Conservation (phyloP, 2,113 vertebrate species). For the Macaca mulatta region DNA sequence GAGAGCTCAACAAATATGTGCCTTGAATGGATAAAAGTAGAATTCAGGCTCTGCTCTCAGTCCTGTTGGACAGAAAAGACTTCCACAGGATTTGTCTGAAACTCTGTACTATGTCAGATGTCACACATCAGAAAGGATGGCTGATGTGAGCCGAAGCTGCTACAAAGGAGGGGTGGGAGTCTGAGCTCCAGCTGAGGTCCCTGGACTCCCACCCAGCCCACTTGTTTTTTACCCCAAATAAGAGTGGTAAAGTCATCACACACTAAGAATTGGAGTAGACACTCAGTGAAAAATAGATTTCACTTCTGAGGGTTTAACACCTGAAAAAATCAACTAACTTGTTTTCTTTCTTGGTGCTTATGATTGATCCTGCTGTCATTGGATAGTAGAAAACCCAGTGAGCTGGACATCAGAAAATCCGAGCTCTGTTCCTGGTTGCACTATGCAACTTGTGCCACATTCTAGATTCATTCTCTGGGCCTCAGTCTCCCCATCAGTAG, state of each 20-base stretch:
- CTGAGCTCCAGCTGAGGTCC: not conserved
- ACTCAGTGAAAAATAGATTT: not conserved
- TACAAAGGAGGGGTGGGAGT: not conserved
- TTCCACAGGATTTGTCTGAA: not conserved
- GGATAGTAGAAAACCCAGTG: not conserved
- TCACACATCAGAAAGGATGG: not conserved
- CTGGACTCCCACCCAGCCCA: not conserved
- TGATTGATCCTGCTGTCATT: not conserved
- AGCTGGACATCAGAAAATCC: not conserved
- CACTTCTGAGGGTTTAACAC: not conserved
- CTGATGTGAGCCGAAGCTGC: fast-evolving
- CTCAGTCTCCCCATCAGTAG: not conserved
- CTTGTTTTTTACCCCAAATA: not conserved
- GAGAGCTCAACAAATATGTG: not conserved
- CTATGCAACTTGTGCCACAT: not conserved
- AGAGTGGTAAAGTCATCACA: not conserved
- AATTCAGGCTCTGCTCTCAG: not conserved
- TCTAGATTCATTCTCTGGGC: not conserved
- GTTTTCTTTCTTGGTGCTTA: not conserved
- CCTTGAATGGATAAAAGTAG: not conserved
- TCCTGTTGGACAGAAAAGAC: not conserved
- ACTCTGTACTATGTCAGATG: not conserved
- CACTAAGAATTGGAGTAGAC: not conserved
- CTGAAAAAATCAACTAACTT: not conserved
- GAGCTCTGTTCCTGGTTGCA: not conserved